Percentiles rank a stretch among this genome's conserved stretches.
Conservation (phyloP, 2,797 vertebrate genomes). For the Malurus leucopterus region DNA sequence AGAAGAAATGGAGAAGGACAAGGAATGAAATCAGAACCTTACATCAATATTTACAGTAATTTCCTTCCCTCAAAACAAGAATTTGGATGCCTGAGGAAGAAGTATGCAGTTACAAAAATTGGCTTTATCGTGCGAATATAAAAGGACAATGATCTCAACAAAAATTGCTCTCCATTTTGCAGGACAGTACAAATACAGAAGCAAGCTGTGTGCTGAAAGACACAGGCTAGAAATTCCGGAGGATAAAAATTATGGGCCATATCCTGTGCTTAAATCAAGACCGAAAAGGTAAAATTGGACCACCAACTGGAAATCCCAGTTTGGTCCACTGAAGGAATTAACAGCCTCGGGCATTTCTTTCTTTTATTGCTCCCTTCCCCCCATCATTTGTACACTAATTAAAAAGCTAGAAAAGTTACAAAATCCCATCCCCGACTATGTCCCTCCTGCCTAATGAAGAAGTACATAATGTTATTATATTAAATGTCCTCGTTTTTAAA, state of each 20-base stretch:
- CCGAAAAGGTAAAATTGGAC: background rate
- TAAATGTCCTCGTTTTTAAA: background rate
- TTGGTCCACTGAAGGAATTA: background rate
- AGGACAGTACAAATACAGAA: background rate
- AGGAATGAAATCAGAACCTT: background rate
- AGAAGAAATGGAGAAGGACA: background rate
- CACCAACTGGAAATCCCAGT: background rate
- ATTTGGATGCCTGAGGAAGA: background rate
- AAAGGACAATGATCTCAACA: background rate
- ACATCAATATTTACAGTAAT: background rate
- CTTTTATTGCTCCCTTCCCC: background rate
- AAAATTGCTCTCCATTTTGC: constrained; percentile 3
- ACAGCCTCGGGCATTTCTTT: background rate
- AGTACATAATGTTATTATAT: background rate
- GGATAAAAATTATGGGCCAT: background rate
- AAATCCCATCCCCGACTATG: background rate
- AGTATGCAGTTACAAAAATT: background rate
- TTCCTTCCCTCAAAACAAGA: background rate
- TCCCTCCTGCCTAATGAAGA: background rate
- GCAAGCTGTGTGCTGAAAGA: background rate
- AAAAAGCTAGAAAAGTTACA: background rate
- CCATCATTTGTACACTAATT: background rate
- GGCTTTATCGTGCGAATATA: background rate
- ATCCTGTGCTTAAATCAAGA: background rate
- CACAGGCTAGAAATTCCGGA: background rate